phyloP scores from a whole-genome alignment of 1,140 invertebrate species.

The Lepidurus packardi region DNA sequence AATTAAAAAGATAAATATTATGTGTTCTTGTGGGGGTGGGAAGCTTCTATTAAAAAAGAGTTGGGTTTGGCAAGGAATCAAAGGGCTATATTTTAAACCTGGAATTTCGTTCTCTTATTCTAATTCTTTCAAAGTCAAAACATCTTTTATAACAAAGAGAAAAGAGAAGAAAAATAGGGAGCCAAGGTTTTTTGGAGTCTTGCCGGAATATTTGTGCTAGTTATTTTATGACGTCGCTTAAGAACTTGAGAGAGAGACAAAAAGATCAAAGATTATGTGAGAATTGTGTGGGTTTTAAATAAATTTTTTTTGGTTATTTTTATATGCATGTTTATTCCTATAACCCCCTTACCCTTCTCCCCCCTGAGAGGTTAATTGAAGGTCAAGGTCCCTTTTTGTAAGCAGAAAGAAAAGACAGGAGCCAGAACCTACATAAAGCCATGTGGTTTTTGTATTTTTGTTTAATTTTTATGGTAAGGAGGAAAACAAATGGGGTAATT shows the following conservation, averaged over 20 bases:
- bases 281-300: background rate
- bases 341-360: background rate
- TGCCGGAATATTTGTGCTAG: slow-evolving; percentile 4
- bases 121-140: background rate
- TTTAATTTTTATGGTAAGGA: background rate
- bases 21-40: background rate
- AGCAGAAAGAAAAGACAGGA: background rate
- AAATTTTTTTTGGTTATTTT: background rate
- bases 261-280: background rate
- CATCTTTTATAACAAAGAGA: background rate
- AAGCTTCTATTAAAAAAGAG: slow-evolving; percentile 1
- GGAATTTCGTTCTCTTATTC: background rate
- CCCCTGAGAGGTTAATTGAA: background rate
- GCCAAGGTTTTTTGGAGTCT: background rate
- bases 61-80: background rate
- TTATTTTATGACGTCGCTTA: background rate
- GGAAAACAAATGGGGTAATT: background rate
- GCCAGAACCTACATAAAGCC: background rate
- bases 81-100: background rate
- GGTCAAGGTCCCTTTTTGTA: background rate
- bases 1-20: background rate
- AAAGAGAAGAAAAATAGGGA: background rate
- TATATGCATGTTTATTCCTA: background rate
- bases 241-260: background rate
- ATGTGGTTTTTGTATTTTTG: background rate